Evolutionary conservation across 2,797 vertebrate species (phyloP), one percentile per base, ranked within the genome.

Genomic region (Poeciliopsis paucimaculata): DNA sequence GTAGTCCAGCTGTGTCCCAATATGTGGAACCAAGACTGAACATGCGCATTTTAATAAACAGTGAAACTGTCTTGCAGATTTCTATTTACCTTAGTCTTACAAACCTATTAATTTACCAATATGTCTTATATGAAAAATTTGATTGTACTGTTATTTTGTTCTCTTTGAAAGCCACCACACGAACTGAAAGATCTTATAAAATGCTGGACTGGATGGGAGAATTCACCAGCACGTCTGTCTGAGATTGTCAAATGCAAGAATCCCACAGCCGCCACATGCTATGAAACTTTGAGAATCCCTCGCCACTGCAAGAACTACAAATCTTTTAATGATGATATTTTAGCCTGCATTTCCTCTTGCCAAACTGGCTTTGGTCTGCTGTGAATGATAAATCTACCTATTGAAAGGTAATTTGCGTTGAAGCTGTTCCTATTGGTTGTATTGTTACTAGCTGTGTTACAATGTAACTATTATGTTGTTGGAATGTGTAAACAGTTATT

Each of bases 141-240:
- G 1, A 23, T 45, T 70, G 23, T 11, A 10, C 36, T 36, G 2
- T 36, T 43, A 10, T 26, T 45, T 43, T 70, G 6, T 70, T 70
- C 23, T 70, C 36, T 43, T 71, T 45, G 41, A 41, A 12, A 71
- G 70, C 41, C 41, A 11, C 70, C 10, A 46, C 70, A 46, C 12
- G 12, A 72, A 46, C 70, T 72, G 41, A 18, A 45, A 26, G 18
- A n/a, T 43, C 23, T 71, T 10, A 28, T 28, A 2, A 72, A 72
- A 46, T 46, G 16, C 43, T 72, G 70, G 43, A 31, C 43, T 46
- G 70, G 43, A n/a, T 71, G 68, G 68, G 70, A 72, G 26, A 72
- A n/a, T 28, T 2, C 31, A 23, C 70, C 43, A 7, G 12, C 18
- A 70, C 16, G 0, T 70, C 66, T 43, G 15, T 26, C 36, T 43